Conservation (phyloP, 2,888 invertebrate genomes). For the Lasioglossum figueresi region DNA sequence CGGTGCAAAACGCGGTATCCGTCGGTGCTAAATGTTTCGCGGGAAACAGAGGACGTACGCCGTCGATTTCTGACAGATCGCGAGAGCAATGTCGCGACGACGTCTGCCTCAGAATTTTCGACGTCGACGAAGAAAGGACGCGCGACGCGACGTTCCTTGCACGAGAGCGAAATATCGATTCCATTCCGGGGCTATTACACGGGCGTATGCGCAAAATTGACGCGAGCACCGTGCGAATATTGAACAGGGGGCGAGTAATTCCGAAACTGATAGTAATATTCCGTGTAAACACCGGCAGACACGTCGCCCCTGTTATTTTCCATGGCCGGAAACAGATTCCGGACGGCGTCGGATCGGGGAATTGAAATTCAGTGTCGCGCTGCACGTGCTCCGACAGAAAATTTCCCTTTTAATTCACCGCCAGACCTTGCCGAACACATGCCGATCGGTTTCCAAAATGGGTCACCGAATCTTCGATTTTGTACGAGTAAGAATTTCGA, state of each 20-base stretch:
- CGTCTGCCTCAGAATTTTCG: constrained; percentile 27
- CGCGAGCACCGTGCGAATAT: constrained; percentile 37
- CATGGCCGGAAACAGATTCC: background rate
- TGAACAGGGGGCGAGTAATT: constrained; percentile 32
- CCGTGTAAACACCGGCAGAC: constrained; percentile 19
- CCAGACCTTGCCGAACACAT: background rate
- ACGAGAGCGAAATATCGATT: constrained; percentile 48
- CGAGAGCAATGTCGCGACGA: background rate
- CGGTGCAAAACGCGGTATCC: background rate
- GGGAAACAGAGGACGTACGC: constrained; percentile 8
- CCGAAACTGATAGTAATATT: constrained; percentile 21
- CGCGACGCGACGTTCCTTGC: constrained; percentile 22
- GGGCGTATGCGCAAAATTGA: constrained; percentile 46
- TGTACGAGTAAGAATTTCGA: background rate
- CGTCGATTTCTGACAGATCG: constrained; percentile 29
- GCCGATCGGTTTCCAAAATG: background rate
- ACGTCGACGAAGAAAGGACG: constrained; percentile 20
- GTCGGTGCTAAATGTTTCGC: constrained; percentile 29
- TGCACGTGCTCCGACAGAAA: background rate
- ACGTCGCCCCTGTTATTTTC: background rate
- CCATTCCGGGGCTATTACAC: constrained; percentile 41
- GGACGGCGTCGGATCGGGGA: background rate
- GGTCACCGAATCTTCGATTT: background rate
- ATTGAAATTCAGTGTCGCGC: constrained; percentile 11
- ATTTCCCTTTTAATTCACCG: background rate